Conservation (phyloP, 2,113 vertebrate species). For the Acanthochromis polyacanthus region DNA sequence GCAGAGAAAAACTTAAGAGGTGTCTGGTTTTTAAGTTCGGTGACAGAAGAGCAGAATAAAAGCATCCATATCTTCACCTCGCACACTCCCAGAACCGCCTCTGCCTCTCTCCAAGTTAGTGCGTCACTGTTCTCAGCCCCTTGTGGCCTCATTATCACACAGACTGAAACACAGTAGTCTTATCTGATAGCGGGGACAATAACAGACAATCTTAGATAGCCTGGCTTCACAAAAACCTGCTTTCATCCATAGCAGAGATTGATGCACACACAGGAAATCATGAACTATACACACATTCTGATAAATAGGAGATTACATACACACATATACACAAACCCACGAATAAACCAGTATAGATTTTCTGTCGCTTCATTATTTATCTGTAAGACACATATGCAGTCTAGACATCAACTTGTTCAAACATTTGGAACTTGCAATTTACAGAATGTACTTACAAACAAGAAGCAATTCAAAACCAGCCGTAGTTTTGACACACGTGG, state of each 20-base stretch:
- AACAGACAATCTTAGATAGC: constrained; percentile 2
- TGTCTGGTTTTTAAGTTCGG: background rate
- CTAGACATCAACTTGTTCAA: constrained; percentile 12
- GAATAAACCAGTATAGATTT: constrained; percentile 1
- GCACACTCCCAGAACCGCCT: background rate
- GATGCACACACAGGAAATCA: background rate
- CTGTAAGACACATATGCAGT: background rate
- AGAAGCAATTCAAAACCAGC: background rate
- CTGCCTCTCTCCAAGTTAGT: constrained; percentile 25
- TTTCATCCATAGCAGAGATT: constrained; percentile 27
- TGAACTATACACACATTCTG: background rate
- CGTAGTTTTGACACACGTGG: too few relatives aligned
- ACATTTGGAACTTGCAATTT: constrained; percentile 10
- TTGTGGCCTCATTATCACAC: constrained; percentile 83
- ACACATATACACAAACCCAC: background rate
- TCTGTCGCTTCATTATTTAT: constrained; percentile 2
- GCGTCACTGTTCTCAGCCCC: constrained; percentile 64
- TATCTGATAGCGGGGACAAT: constrained; percentile 34
- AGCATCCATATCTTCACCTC: constrained; percentile 1
- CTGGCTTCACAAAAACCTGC: constrained; percentile 9
- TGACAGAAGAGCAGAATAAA: constrained; percentile 22
- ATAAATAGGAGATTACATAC: constrained; percentile 5
- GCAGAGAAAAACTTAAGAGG: background rate
- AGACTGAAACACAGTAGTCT: constrained; percentile 59
- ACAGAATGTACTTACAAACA: background rate